Evolutionary conservation across 2,888 invertebrate species (phyloP).

Genomic region (Sphaerophoria taeniata): DNA sequence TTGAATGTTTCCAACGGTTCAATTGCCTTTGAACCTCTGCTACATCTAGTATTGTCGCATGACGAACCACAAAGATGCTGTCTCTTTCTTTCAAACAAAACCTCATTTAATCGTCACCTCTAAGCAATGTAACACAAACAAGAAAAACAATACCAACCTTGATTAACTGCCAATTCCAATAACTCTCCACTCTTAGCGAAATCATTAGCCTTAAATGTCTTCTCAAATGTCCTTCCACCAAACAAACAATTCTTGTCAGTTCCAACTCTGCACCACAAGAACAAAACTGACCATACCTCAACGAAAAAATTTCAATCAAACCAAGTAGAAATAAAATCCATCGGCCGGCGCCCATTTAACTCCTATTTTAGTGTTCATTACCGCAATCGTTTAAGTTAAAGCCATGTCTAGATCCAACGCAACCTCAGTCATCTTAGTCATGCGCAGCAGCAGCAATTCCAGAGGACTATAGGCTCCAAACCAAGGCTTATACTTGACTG

Average conservation of each 20-base stretch:
- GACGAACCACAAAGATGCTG: neutral
- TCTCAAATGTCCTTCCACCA: slow-evolving; percentile 37
- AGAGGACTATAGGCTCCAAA: slow-evolving; percentile 5
- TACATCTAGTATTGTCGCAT: neutral
- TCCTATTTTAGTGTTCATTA: slow-evolving; percentile 43
- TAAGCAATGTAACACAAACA: no score
- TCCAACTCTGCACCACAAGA: slow-evolving; percentile 8
- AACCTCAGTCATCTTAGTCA: slow-evolving; percentile 69
- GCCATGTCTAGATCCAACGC: slow-evolving; percentile 37
- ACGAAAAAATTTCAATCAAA: slow-evolving; percentile 16
- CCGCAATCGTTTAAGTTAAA: slow-evolving; percentile 59
- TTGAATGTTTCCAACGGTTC: neutral
- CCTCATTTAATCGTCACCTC: no score
- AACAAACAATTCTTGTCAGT: neutral
- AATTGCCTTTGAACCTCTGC: no score
- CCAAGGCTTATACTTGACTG: neutral
- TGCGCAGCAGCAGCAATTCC: slow-evolving; percentile 56
- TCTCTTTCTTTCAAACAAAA: no score
- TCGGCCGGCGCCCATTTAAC: slow-evolving; percentile 60
- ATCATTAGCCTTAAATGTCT: slow-evolving; percentile 64
- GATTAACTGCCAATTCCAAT: slow-evolving; percentile 27
- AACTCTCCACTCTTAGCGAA: slow-evolving; percentile 18
- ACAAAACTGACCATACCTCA: neutral
- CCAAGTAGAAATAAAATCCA: slow-evolving; percentile 52
- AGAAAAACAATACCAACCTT: slow-evolving; percentile 4